Base-by-base conservation (phyloP, 1,140 invertebrate genomes). In the Oedothorax gibbosus region DNA sequence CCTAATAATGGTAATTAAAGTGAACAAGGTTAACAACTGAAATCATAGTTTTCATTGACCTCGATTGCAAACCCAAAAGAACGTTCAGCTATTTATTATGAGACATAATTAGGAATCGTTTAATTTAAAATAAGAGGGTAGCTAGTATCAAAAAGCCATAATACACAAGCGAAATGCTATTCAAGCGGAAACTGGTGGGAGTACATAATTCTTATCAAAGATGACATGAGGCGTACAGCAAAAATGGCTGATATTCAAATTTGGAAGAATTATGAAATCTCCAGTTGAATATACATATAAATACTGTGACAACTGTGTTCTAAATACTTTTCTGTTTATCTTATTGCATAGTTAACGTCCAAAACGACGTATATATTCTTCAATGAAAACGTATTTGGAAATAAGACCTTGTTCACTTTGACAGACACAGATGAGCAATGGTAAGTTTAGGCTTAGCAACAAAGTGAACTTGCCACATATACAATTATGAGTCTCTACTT, bases 391-490 rank as follows among this genome's bases (percentile, higher is more conserved):
- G 77, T 65, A 75, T 75, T 75, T 75, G 49, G 35, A 84, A 84
- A 66, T 84, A 75, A 84, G 57, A 84, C 81, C 81, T 84, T 84
- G 81, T 84, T 84, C 81, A 84, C 81, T 84, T 84, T 84, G 81
- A 84, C 54, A 77, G 73, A 85, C 73, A 85, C 54, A 69, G 83
- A 85, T 85, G 83, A 85, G 83, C 83, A 85, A 85, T 85, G 83
- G 75, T 85, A 85, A 69, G 75, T 78, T 60, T 78, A 85, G 83
- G 83, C 83, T 85, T 85, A 85, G 83, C 83, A 84, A 84, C 73
- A 78, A 85, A 85, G 83, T 85, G 83, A 77, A 78, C 73, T 78
- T 85, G 83, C 83, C 83, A 85, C 73, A 85, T 78, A 85, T 72
- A 85, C 83, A 85, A 71, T 54, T 77, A 85, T 78, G 83, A 78